These are phyloP conservation scores for Priocnemis perturbator DNA, from an alignment of 2,888 invertebrate genomes.

Conservation along the genomic window DNA sequence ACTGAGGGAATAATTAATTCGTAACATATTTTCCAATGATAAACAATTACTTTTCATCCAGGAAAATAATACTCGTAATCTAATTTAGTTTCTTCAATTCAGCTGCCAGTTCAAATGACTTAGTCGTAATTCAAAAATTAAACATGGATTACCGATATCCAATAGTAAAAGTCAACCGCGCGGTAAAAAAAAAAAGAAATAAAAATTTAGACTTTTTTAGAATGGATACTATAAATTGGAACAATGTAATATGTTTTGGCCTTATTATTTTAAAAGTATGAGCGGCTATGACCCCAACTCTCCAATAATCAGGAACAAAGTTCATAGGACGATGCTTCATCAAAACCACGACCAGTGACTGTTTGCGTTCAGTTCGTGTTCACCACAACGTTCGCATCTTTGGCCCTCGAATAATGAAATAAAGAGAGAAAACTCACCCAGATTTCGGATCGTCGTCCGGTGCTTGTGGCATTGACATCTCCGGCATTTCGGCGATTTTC, in stretches of 20 bases:
- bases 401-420: constrained; percentile 58
- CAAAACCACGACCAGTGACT: neutral
- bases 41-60: too few species aligned
- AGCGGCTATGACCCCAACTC: too few species aligned
- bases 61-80: too few species aligned
- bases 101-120: neutral
- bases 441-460: constrained; percentile 71
- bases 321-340: too few species aligned
- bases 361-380: constrained; percentile 61
- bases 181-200: too few species aligned
- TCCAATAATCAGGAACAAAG: too few species aligned
- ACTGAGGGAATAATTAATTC: neutral
- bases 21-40: neutral
- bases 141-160: neutral
- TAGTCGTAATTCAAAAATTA: neutral
- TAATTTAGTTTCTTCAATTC: neutral
- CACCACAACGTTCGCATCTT: constrained; percentile 71
- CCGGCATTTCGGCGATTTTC: constrained; percentile 69
- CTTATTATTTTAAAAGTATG: too few species aligned
- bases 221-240: neutral
- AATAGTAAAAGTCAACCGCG: neutral
- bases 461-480: constrained; percentile 66
- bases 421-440: constrained; percentile 71
- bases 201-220: too few species aligned
- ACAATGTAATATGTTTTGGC: too few species aligned